Percentiles rank a stretch among this genome's conserved stretches.
Evolutionary conservation across 2,888 invertebrate species (phyloP).

Genomic region (Carterocephalus palaemon): DNA sequence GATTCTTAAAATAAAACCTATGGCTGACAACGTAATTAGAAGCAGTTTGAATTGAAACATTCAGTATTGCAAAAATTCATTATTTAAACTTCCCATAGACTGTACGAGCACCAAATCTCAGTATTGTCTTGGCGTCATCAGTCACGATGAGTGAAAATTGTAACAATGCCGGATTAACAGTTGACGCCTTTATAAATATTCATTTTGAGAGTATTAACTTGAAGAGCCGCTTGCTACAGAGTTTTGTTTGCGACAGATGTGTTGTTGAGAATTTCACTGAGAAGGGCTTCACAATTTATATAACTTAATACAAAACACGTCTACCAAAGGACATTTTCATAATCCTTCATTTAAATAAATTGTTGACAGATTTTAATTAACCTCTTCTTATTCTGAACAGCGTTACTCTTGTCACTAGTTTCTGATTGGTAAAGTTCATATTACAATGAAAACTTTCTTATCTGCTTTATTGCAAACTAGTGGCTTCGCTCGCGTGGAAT

Average conservation of each 20-base stretch:
- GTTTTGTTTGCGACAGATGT: slow-evolving; percentile 73
- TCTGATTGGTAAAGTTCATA: too few relatives aligned
- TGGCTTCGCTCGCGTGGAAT: too few relatives aligned
- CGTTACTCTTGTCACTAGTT: too few relatives aligned
- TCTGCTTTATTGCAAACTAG: too few relatives aligned
- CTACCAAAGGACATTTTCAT: slow-evolving; percentile 1
- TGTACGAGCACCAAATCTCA: slow-evolving; percentile 53
- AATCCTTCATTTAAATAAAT: too few relatives aligned
- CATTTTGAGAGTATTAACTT: slow-evolving; percentile 65
- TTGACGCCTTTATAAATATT: slow-evolving; percentile 78
- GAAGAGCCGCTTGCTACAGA: slow-evolving; percentile 53
- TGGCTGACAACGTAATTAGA: too few relatives aligned
- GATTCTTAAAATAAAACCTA: too few relatives aligned
- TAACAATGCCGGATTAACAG: slow-evolving; percentile 74
- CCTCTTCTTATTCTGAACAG: too few relatives aligned
- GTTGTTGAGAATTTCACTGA: slow-evolving; percentile 31
- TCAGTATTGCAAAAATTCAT: slow-evolving; percentile 1
- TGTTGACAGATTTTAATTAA: too few relatives aligned
- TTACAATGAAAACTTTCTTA: too few relatives aligned
- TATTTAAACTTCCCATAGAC: background rate
- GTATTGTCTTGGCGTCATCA: slow-evolving; percentile 72
- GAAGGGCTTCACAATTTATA: slow-evolving; percentile 6
- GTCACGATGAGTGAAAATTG: slow-evolving; percentile 67
- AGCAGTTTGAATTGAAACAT: too few relatives aligned
- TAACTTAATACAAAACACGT: background rate